Base-by-base conservation (phyloP, 2,888 invertebrate species). In the Amiota mariae region DNA sequence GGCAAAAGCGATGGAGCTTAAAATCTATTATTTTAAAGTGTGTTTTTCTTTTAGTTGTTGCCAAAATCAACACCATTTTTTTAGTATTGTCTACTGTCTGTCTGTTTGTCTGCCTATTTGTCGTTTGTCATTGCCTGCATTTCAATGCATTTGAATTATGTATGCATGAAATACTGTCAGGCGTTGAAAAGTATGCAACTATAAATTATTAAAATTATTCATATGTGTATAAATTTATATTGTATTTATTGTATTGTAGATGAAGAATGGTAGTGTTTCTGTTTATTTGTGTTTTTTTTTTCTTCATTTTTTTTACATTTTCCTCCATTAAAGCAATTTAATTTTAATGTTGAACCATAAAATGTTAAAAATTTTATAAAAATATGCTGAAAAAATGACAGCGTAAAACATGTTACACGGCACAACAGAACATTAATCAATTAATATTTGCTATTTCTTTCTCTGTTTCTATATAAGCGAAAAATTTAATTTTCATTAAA, bases 131-230 rank as follows among this genome's bases (percentile, higher is more conserved):
- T 48, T 36, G 36, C 36, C 12, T 68, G 67, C 51, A 15, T 68
- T 59, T 59, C 20, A 59, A 59, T 59, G 57, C 18, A 54, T 20
- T 71, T 71, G 24, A 71, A 59, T 71, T 36, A 59, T 71, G 47
- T 36, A 59, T 71, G 47, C 47, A 70, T 70, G 70, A 12, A 68
- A 36, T 18, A 66, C 48, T 66, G 66, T 15, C 48, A 66, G n/a
- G 71, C 61, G 71, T 46, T 51, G 51, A 71, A 71, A 71, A 71
- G 24, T 71, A 61, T 71, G 71, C 61, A 63, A 36, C 51, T 24
- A 71, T 63, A 71, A 71, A 71, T 71, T 24, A 71, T 46, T 51
- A 51, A 66, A 68, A 18, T 13, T n/a, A 63, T 63, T 24, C 36
- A 36, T 36, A 36, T 36, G 36, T 36, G 36, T 36, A 36, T 6